Evolutionary conservation across 1,140 invertebrate genomes (phyloP), one percentile per base, ranked within the genome.

Genomic region (Hydropsyche tenuis): DNA sequence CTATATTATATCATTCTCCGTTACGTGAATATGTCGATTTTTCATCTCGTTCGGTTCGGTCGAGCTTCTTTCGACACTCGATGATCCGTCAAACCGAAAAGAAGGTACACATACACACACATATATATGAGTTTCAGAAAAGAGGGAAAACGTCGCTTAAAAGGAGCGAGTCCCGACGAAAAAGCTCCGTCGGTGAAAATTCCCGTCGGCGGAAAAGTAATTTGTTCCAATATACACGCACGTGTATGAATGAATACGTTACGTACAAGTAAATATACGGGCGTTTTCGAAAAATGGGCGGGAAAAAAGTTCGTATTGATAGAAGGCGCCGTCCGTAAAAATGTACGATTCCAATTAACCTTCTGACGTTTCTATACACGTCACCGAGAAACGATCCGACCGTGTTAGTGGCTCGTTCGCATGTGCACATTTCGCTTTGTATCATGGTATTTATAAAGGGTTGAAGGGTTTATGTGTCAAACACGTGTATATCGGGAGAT

Each of bases 81-180:
- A 72, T 72, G 70, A 72, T 72, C 60, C 70, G 56, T 72, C 70
- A 72, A 72, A 51, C 66, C n/a, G 66, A 30, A 22, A 42, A 37
- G 30, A 9, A 9, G 30, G 9, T n/a, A n/a, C n/a, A n/a, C n/a
- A n/a, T n/a, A n/a, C n/a, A n/a, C n/a, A 37, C 30, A 37, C 9
- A 9, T 37, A 37, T 37, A 37, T 3, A 37, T 37, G 30, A 37
- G 30, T 9, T 4, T 9, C 30, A 9, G 30, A 37, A 37, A 37
- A 37, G 30, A 60, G 23, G 20, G 56, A 43, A 18, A 65, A 27
- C 27, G 12, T 22, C 60, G 0, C 60, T 14, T 27, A 14, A 25
- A 16, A 9, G 16, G 60, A 37, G 23, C 2, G 60, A 27, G 60
- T 5, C 16, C 16, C 1, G 9, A n/a, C 4, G 63, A 23, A 43